Evolutionary conservation across 2,888 invertebrate genomes (phyloP).

Genomic region (Phyllotreta cruciferae): DNA sequence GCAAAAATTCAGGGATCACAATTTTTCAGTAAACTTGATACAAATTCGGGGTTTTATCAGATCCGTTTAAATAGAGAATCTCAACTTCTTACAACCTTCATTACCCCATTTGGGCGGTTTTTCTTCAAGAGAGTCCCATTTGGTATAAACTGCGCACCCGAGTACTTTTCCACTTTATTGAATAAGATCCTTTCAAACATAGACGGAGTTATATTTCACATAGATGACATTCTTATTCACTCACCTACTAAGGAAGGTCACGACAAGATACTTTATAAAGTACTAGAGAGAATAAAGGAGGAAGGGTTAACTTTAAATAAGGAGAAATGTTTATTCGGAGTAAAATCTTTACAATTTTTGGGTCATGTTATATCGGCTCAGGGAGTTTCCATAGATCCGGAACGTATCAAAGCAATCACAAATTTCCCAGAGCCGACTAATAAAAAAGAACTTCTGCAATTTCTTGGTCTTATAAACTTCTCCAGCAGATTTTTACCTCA

Average conservation of each 20-base stretch:
- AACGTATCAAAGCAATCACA: conserved; percentile 39
- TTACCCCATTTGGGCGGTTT: conserved; percentile 37
- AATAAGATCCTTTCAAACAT: conserved; percentile 31
- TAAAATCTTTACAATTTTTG: conserved; percentile 23
- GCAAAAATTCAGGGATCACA: conserved; percentile 41
- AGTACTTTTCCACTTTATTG: conserved; percentile 30
- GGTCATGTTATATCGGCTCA: conserved; percentile 44
- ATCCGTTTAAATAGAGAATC: conserved; percentile 30
- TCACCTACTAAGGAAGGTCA: conserved; percentile 41
- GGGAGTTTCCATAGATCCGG: conserved; percentile 38
- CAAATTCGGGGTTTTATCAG: conserved; percentile 34
- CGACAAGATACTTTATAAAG: conserved; percentile 38
- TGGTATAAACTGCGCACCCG: conserved; percentile 36
- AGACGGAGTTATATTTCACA: conserved; percentile 33
- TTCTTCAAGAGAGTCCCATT: conserved; percentile 32
- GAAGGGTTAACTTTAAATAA: conserved; percentile 41
- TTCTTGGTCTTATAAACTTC: conserved; percentile 34
- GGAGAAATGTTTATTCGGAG: conserved; percentile 43
- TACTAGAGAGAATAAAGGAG: conserved; percentile 38
- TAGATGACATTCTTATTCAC: conserved; percentile 36
- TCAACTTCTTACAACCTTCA: conserved; percentile 36
- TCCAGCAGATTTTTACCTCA: conserved; percentile 18
- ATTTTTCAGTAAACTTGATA: conserved; percentile 38
- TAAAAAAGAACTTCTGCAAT: conserved; percentile 16
- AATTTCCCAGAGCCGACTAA: conserved; percentile 41